phyloP scores from a whole-genome alignment of 1,140 invertebrate species.

The Papilio glaucus region DNA sequence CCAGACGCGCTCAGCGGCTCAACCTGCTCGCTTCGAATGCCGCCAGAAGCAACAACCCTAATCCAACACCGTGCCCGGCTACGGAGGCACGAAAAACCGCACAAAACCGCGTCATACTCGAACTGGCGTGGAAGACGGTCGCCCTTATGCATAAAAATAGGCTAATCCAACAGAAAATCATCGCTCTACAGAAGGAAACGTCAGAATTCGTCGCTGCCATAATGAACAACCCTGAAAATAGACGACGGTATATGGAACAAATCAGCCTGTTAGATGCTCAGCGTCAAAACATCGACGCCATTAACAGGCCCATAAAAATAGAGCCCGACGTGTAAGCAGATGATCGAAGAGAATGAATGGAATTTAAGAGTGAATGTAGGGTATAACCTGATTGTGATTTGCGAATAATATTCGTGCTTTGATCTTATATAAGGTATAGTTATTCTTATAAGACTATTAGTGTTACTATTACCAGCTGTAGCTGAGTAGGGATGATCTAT shows the following conservation, averaged over 20 bases:
- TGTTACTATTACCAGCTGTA: slow-evolving; percentile 14
- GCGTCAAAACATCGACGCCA: slow-evolving; percentile 40
- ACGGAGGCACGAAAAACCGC: slow-evolving; percentile 52
- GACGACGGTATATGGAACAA: slow-evolving; percentile 62
- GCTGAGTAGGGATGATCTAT: no score
- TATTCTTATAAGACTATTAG: slow-evolving; percentile 20
- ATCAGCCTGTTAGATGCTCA: slow-evolving; percentile 53
- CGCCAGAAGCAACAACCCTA: slow-evolving; percentile 31
- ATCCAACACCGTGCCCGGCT: slow-evolving; percentile 42
- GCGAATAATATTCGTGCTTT: slow-evolving; percentile 30
- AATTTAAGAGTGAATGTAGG: slow-evolving; percentile 23
- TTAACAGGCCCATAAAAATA: slow-evolving; percentile 53
- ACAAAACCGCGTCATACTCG: slow-evolving; percentile 72
- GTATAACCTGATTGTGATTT: slow-evolving; percentile 41
- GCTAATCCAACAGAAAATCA: slow-evolving; percentile 77
- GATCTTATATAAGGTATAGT: slow-evolving; percentile 26
- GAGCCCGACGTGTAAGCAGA: slow-evolving; percentile 57
- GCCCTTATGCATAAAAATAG: slow-evolving; percentile 75
- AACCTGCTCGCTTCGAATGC: slow-evolving; percentile 53
- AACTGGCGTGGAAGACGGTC: slow-evolving; percentile 74
- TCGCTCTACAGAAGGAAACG: slow-evolving; percentile 72
- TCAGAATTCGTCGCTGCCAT: slow-evolving; percentile 69
- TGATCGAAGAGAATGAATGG: slow-evolving; percentile 38
- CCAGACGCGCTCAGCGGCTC: slow-evolving; percentile 63
- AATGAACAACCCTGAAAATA: slow-evolving; percentile 72